Conservation (phyloP, 64 coral and sea anemone genomes). For the Porites lutea region DNA sequence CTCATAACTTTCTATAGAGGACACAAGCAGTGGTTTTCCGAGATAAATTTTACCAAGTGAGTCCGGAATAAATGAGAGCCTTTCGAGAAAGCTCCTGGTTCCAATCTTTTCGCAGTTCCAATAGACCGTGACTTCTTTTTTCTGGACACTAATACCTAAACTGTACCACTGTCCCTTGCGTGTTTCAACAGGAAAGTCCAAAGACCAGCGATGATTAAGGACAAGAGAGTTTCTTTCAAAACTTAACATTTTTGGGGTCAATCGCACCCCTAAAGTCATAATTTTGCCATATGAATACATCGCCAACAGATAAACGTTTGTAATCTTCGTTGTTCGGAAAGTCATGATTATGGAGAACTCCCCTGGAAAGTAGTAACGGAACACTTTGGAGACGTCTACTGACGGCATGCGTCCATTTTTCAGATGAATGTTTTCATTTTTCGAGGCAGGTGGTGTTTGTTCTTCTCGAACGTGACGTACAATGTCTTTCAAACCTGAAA, state of each 20-base stretch:
- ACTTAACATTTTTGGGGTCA: conserved; percentile 54
- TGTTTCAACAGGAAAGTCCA: conserved; percentile 70
- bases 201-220: not conserved
- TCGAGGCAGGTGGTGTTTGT: not conserved
- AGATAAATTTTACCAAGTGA: conserved; percentile 51
- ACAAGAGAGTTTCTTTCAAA: conserved; percentile 54
- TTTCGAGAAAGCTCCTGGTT: conserved; percentile 24
- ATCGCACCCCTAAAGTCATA: conserved; percentile 67
- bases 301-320: conserved; percentile 70
- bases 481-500: conserved; percentile 18
- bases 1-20: not conserved
- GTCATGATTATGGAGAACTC: conserved; percentile 78
- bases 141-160: conserved; percentile 59
- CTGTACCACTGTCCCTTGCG: conserved; percentile 57
- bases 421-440: conserved; percentile 15
- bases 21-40: conserved; percentile 48
- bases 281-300: conserved; percentile 58
- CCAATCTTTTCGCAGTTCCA: conserved; percentile 85
- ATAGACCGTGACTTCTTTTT: conserved; percentile 59
- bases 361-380: conserved; percentile 78
- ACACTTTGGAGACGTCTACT: conserved; percentile 53
- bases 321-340: conserved; percentile 58
- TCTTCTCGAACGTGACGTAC: conserved; percentile 12
- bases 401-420: conserved; percentile 42
- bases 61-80: conserved; percentile 67